These are phyloP conservation scores for Ptilonorhynchus violaceus DNA, from an alignment of 2,113 vertebrate species.

Conservation along the genomic window DNA sequence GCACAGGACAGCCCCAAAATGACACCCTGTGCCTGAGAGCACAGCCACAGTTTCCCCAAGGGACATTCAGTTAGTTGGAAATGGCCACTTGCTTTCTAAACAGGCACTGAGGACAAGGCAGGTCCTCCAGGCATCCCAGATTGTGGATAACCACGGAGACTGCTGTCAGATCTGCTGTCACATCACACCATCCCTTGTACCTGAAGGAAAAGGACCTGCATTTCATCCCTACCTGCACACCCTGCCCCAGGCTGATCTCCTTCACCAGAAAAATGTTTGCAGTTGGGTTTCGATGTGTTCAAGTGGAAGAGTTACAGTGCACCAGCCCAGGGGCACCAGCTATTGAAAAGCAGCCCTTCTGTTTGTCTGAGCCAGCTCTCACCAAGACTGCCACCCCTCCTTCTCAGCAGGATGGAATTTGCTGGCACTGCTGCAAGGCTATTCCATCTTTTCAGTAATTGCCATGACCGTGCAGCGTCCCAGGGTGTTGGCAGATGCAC, in stretches of 20 bases:
- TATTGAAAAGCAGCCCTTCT: not conserved
- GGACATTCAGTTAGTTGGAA: not conserved
- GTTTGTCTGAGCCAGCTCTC: not conserved
- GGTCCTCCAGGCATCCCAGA: not conserved
- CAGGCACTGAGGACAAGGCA: not conserved
- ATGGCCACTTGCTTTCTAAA: not conserved
- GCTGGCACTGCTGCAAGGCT: not conserved
- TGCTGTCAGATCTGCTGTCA: not conserved
- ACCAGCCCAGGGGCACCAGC: not conserved
- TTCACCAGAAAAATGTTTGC: not conserved
- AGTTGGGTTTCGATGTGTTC: not conserved
- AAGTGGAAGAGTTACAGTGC: not conserved
- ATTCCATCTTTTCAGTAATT: not conserved
- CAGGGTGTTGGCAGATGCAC: not conserved
- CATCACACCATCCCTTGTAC: not conserved
- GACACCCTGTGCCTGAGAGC: not conserved
- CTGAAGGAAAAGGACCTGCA: not conserved
- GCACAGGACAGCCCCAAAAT: not conserved
- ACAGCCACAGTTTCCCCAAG: not conserved
- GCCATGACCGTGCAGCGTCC: not conserved
- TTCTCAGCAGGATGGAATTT: not conserved
- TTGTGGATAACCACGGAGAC: not conserved
- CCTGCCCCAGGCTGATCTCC: not conserved
- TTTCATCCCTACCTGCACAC: not conserved
- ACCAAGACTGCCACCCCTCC: not conserved